Evolutionary conservation across 2,888 invertebrate species (phyloP).

Genomic region (Heliconius hortense): DNA sequence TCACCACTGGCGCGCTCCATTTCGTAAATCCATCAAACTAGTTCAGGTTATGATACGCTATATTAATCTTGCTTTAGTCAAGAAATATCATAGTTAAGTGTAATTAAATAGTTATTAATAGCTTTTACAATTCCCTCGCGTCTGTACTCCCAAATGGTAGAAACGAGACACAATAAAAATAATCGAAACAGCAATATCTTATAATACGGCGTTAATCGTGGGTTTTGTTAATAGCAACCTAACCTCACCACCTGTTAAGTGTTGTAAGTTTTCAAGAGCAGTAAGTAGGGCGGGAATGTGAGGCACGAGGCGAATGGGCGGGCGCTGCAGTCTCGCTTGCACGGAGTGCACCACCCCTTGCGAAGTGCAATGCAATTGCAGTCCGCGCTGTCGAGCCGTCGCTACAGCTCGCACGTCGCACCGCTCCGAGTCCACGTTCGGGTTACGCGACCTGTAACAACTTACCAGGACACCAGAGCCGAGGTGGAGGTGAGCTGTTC

Average conservation of each 20-base stretch:
- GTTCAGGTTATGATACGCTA: conserved; percentile 43
- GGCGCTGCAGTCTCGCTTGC: conserved; percentile 81
- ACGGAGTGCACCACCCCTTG: conserved; percentile 77
- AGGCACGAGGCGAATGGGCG: conserved; percentile 79
- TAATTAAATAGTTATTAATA: not conserved
- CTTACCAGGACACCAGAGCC: conserved; percentile 73
- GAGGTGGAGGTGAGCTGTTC: conserved; percentile 68
- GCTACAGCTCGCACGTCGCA: conserved; percentile 67
- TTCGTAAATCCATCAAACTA: conserved; percentile 31
- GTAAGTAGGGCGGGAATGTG: conserved; percentile 80
- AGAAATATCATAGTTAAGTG: not conserved
- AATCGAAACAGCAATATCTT: conserved; percentile 8
- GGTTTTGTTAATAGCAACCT: conserved; percentile 35
- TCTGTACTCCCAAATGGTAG: not conserved
- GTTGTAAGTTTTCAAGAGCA: conserved; percentile 63
- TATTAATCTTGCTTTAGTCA: conserved; percentile 31
- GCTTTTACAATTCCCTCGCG: not conserved
- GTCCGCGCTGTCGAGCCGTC: conserved; percentile 63
- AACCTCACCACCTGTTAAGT: conserved; percentile 48
- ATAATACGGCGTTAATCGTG: conserved; percentile 35
- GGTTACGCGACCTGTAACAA: conserved; percentile 78
- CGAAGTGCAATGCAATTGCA: conserved; percentile 67
- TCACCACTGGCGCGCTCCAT: conserved; percentile 42
- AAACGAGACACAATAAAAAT: not conserved
- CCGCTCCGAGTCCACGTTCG: conserved; percentile 53